Base-by-base conservation (phyloP, 2,797 vertebrate genomes). In the Acropternis orthonyx region DNA sequence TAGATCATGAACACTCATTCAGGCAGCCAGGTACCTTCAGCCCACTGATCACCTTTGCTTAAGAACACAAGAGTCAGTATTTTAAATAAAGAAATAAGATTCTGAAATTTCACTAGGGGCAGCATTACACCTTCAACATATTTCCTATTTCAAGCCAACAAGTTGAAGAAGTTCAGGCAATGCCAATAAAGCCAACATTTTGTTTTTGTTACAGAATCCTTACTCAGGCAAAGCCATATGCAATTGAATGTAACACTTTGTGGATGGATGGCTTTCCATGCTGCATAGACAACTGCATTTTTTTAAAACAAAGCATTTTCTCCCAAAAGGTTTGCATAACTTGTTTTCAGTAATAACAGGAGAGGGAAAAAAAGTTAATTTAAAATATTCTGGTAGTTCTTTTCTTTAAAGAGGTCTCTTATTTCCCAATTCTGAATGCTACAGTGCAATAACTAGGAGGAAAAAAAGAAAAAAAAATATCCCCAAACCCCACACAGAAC, bases 401-500 rank as follows among this genome's bases (percentile, higher is more conserved):
- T 86, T 51, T 54, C 22, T 71, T 55, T 56, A 54, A 61, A 63
- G 51, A 27, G 4, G 28, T 51, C 7, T 58, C 9, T 46, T 65
- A 24, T 52, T 58, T 73, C n/a, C 34, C 37, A 86, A 14, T 66
- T 26, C 12, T n/a, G 26, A 88, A 68, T 56, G 17, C 22, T 32
- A 74, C 4, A 69, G 43, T 63, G 22, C 17, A 36, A 73, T 3
- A 62, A 32, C 14, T 37, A 43, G 22, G 11, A 83, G 19, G 12
- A 39, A 51, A 54, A 73, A 74, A 43, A 23, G 77, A 28, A 15
- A 27, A 23, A 58, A 56, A 39, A 67, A 36, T n/a, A 61, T 54
- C 10, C 21, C 55, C 4, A 4, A 61, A 48, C 10, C 21, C 49
- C 4, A 4, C 19, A 30, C 0, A 0, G 4, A 76, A 61, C 30